Conservation (phyloP, 2,113 vertebrate species). For the Stictonetta naevosa region DNA sequence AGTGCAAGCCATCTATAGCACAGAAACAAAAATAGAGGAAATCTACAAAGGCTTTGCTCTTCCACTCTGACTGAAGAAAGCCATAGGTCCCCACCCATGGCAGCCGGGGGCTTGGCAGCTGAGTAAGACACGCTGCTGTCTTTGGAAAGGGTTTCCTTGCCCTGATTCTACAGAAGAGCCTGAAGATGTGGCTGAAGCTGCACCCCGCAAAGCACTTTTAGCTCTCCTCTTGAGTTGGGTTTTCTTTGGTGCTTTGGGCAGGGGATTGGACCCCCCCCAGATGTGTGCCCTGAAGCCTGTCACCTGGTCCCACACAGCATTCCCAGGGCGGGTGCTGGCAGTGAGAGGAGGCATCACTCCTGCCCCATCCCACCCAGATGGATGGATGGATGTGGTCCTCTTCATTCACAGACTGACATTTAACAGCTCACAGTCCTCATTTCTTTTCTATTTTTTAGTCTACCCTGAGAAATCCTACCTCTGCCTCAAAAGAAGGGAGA, state of each 20-base stretch:
- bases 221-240: neutral
- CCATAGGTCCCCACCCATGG: fast-evolving
- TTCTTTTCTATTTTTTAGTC: neutral
- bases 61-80: neutral
- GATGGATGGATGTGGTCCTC: no score
- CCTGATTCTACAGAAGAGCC: neutral
- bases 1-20: neutral
- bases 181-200: neutral
- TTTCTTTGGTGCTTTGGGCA: neutral
- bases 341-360: neutral
- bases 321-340: neutral
- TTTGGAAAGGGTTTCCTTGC: neutral
- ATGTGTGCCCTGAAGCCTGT: neutral
- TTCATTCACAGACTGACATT: neutral
- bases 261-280: neutral
- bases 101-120: neutral
- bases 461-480: neutral
- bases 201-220: neutral
- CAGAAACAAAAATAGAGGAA: neutral
- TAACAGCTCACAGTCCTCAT: neutral
- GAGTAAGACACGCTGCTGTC: neutral
- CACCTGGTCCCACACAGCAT: neutral
- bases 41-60: neutral
- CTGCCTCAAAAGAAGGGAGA: neutral
- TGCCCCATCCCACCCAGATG: neutral